Conservation (phyloP, 2,888 invertebrate genomes). For the Osedax fenrisi region DNA sequence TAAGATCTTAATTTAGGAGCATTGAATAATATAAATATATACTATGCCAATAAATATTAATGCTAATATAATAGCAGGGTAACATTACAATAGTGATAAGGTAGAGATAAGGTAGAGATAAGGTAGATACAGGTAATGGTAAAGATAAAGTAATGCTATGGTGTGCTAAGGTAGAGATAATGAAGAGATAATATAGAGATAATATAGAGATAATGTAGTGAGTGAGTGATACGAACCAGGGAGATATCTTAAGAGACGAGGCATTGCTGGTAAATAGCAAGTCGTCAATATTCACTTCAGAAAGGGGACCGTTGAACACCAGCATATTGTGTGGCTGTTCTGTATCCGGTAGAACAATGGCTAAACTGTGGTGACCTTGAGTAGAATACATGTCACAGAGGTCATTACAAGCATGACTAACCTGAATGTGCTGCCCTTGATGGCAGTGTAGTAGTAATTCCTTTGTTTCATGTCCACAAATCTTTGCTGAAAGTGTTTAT, state of each 20-base stretch:
- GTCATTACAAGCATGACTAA: conserved; percentile 31
- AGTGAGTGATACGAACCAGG: not conserved
- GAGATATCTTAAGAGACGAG: not conserved
- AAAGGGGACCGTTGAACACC: not conserved
- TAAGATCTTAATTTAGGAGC: too few species aligned
- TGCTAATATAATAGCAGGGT: too few species aligned
- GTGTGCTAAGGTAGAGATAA: too few species aligned
- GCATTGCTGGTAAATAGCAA: not conserved
- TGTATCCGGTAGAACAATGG: conserved; percentile 24
- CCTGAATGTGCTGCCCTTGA: conserved; percentile 49
- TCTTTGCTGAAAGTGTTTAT: conserved; percentile 36
- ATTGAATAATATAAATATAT: too few species aligned
- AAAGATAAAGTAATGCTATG: too few species aligned
- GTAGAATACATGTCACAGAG: not conserved
- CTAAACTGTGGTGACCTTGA: conserved; percentile 7
- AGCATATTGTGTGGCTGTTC: not conserved
- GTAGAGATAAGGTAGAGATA: too few species aligned
- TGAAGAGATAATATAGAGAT: too few species aligned
- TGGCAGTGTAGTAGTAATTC: conserved; percentile 44
- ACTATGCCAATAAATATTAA: too few species aligned
- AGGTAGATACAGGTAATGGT: too few species aligned
- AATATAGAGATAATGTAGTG: too few species aligned
- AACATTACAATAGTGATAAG: too few species aligned
- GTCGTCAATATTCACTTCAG: not conserved
- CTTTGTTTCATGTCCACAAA: conserved; percentile 44